A percentile compares a stretch with the other conserved stretches of the same genome.
These are phyloP conservation scores for Lutjanus argentimaculatus DNA, from an alignment of 2,797 vertebrate species.

Conservation along the genomic window DNA sequence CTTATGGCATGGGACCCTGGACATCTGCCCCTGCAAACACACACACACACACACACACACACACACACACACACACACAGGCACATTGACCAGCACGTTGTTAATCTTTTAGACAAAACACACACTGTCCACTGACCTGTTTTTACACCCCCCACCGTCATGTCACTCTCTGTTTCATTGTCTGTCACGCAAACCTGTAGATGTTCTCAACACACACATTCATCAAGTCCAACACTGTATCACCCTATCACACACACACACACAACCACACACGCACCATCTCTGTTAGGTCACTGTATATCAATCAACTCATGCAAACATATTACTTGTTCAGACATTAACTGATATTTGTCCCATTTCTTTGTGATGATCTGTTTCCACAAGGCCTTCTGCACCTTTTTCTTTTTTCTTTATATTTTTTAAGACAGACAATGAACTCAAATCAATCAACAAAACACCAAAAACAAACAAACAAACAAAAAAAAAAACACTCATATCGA, in stretches of 20 bases:
- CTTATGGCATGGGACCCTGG: conserved; percentile 69
- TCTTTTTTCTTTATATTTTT: too few species aligned
- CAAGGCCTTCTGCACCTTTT: too few species aligned
- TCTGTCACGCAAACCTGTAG: conserved; percentile 74
- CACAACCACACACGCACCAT: conserved; percentile 15
- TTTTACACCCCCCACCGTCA: conserved; percentile 50
- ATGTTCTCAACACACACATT: conserved; percentile 68
- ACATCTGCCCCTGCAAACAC: conserved; percentile 67
- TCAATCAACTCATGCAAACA: neutral
- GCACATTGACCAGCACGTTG: conserved; percentile 24
- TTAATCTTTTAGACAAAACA: conserved; percentile 66
- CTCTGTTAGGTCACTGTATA: neutral
- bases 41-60: conserved; percentile 35
- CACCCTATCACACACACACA: conserved; percentile 1
- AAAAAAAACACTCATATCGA: neutral
- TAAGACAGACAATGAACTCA: too few species aligned
- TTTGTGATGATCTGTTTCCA: neutral
- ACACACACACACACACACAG: conserved; percentile 25
- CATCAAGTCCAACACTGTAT: conserved; percentile 60
- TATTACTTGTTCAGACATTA: neutral
- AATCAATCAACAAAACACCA: too few species aligned
- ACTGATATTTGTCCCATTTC: neutral
- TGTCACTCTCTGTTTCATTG: conserved; percentile 49
- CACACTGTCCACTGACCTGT: conserved; percentile 76
- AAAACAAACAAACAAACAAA: too few species aligned